These are phyloP conservation scores for Lepus timidus DNA, from an alignment of 2,113 vertebrate species.

Conservation along the genomic window DNA sequence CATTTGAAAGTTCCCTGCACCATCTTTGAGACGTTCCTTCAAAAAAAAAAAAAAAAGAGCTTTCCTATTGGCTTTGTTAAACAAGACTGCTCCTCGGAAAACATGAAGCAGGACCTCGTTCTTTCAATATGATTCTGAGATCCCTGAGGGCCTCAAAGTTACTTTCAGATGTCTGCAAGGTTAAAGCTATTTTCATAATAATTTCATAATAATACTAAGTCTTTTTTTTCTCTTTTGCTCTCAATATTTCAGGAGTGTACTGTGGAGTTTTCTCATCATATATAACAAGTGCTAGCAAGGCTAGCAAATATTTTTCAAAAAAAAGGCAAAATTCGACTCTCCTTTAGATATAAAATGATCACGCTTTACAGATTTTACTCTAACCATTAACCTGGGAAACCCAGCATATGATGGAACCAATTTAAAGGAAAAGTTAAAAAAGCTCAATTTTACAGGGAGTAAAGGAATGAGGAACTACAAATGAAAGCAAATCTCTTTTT, in stretches of 20 bases:
- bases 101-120: neutral
- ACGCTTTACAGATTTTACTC: neutral
- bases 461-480: neutral
- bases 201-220: no score
- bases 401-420: neutral
- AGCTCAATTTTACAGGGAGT: neutral
- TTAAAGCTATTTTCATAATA: conserved; percentile 1
- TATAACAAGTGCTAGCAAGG: neutral
- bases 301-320: neutral
- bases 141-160: neutral
- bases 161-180: neutral
- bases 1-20: neutral
- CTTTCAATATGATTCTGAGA: neutral
- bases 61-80: neutral
- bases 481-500: neutral
- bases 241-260: neutral
- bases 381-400: neutral
- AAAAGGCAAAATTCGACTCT: neutral
- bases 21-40: neutral
- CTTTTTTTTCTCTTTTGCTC: neutral
- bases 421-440: conserved; percentile 31
- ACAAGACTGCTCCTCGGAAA: neutral
- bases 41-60: neutral
- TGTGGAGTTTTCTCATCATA: neutral
- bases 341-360: conserved; percentile 7